Evolutionary conservation across 2,797 vertebrate genomes (phyloP), one percentile per base, ranked within the genome.

Genomic region (Lithobates pipiens): DNA sequence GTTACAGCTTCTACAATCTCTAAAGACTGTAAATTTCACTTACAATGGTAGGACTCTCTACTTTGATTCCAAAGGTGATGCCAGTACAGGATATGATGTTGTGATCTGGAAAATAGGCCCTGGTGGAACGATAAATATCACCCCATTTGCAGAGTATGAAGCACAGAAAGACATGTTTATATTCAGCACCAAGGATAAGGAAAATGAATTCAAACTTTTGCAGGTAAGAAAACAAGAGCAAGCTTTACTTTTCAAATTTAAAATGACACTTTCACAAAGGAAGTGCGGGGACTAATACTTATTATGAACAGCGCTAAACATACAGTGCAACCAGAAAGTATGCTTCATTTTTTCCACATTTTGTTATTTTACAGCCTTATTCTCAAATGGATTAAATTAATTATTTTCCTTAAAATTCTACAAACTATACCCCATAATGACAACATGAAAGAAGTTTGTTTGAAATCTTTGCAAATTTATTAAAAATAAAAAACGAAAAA

Each of bases 51-150:
- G 91, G 57, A 91, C 81, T 46, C 94, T 96, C 82, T 91, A 76
- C 61, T 98, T 98, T 89, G 94, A 97, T 89, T 74, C 86, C 8
- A 90, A 82, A 0, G 96, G 97, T 71, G 95, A 97, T 88, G 91
- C 97, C 78, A 96, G 94, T 75, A 91, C 92, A 79, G 95, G 94
- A 67, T 98, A 98, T 0, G 92, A 97, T 18, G 87, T 98, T 32
- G 90, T 91, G 0, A 85, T 96, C 82, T 98, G 97, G 97, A 93
- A 93, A 84, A 92, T 93, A 65, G 82, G 90, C 2, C 57, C 86
- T 0, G 70, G 88, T 1, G 92, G 90, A 36, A 91, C 34, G 3
- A 79, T 95, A 87, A 44, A 91, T 18, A 87, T 95, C 57, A 87
- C 90, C 32, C 89, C 91, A 3, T 89, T 98, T 86, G 95, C 93